These are phyloP conservation scores for Genyomyrus donnyi DNA, from an alignment of 2,113 vertebrate species.

Conservation along the genomic window DNA sequence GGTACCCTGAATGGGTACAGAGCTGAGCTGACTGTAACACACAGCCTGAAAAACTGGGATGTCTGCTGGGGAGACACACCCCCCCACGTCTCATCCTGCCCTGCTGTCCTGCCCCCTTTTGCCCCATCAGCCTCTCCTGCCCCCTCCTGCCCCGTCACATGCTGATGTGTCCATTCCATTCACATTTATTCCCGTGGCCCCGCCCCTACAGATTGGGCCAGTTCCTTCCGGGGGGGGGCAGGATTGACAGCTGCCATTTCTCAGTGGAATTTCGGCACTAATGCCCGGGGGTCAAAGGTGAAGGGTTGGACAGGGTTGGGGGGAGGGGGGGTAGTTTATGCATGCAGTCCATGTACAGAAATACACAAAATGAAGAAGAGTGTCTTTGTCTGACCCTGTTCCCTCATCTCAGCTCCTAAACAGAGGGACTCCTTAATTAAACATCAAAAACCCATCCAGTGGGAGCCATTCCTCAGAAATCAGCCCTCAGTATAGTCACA, in stretches of 20 bases:
- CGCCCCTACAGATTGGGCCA: not conserved
- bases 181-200: not conserved
- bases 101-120: not conserved
- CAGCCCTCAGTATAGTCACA: conserved; percentile 52
- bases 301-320: conserved; percentile 33
- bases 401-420: not conserved
- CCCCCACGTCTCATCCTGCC: not conserved
- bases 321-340: not conserved
- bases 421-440: conserved; percentile 40
- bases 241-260: conserved; percentile 61
- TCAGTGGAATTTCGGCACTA: conserved; percentile 58
- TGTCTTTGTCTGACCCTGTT: not conserved
- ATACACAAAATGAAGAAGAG: conserved; percentile 30
- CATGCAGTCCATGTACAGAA: not conserved
- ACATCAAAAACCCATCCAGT: conserved; percentile 39
- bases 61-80: not conserved
- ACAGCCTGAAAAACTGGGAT: not conserved
- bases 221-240: conserved; percentile 40
- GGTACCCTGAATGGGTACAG: not conserved
- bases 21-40: not conserved
- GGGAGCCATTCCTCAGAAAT: conserved; percentile 41
- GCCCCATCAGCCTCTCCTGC: not conserved
- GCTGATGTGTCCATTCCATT: not conserved
- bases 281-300: conserved; percentile 51
- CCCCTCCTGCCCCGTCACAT: not conserved